phyloP scores from a whole-genome alignment of 2,113 vertebrate species.

The Rana temporaria region DNA sequence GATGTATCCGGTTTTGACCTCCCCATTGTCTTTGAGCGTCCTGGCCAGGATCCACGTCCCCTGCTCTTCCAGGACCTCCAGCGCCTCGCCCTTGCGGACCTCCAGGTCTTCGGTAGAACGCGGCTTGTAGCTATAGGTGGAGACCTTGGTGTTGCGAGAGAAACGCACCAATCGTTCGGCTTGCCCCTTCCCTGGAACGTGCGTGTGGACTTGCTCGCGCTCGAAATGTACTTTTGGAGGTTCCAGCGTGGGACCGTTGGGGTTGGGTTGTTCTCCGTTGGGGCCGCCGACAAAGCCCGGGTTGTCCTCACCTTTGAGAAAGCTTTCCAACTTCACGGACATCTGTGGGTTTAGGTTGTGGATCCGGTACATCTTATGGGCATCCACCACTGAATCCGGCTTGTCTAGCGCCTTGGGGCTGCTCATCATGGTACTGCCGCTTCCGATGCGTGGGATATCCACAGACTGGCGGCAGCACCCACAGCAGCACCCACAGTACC shows the following conservation, averaged over 20 bases:
- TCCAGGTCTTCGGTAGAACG: slow-evolving; percentile 38
- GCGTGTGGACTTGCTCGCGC: no score
- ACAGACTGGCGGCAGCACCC: neutral
- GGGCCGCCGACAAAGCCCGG: neutral
- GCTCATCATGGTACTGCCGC: neutral
- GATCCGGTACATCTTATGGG: no score
- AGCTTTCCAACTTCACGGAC: neutral
- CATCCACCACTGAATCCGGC: no score
- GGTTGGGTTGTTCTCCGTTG: no score
- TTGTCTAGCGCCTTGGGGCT: neutral
- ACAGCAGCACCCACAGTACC: slow-evolving; percentile 3
- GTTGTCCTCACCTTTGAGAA: neutral
- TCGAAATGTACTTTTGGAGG: neutral
- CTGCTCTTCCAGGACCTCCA: slow-evolving; percentile 54
- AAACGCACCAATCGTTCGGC: neutral
- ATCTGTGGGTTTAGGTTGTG: no score
- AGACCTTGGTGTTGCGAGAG: neutral
- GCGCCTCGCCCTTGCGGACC: slow-evolving; percentile 58
- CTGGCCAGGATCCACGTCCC: slow-evolving; percentile 58
- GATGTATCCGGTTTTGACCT: slow-evolving; percentile 2
- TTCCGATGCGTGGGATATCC: neutral
- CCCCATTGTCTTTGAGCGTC: slow-evolving; percentile 1
- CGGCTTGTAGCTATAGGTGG: slow-evolving; percentile 33
- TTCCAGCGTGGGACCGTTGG: no score
- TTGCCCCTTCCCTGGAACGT: neutral